Percentiles rank a stretch among this genome's conserved stretches.
Conservation (phyloP, 2,797 vertebrate genomes). For the Agapornis canus region DNA sequence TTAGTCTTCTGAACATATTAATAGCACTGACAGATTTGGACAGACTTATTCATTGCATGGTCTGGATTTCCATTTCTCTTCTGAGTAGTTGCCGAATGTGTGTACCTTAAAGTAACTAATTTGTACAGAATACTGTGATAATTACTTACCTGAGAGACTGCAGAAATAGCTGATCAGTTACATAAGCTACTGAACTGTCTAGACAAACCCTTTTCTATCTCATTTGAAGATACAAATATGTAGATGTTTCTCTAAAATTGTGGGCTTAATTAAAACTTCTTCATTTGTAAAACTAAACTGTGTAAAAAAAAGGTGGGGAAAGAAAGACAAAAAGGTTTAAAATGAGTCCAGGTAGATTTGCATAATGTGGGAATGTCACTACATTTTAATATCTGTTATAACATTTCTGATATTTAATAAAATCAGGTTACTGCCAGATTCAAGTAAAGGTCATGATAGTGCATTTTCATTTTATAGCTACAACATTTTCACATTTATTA, state of each 20-base stretch:
- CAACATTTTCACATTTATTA: constrained; percentile 53
- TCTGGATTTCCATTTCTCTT: background rate
- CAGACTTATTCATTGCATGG: background rate
- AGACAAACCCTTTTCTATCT: background rate
- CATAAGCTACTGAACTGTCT: background rate
- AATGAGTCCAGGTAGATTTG: background rate
- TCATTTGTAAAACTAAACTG: background rate
- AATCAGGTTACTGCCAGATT: constrained; percentile 20
- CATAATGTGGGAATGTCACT: constrained; percentile 15
- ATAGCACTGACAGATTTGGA: background rate
- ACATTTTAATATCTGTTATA: constrained; percentile 50
- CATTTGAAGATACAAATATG: background rate
- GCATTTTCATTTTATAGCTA: constrained; percentile 53
- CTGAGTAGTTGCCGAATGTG: background rate
- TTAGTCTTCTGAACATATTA: background rate
- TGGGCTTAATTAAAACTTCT: background rate
- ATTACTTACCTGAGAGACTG: background rate
- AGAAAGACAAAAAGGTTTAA: background rate
- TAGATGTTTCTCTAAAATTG: background rate
- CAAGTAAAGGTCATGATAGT: constrained; percentile 48
- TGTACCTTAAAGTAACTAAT: background rate
- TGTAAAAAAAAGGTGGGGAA: background rate
- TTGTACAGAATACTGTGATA: background rate
- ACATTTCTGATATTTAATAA: constrained; percentile 57
- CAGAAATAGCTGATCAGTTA: background rate